Evolutionary conservation across 2,888 invertebrate genomes (phyloP).

Genomic region (Ochlodes sylvanus): DNA sequence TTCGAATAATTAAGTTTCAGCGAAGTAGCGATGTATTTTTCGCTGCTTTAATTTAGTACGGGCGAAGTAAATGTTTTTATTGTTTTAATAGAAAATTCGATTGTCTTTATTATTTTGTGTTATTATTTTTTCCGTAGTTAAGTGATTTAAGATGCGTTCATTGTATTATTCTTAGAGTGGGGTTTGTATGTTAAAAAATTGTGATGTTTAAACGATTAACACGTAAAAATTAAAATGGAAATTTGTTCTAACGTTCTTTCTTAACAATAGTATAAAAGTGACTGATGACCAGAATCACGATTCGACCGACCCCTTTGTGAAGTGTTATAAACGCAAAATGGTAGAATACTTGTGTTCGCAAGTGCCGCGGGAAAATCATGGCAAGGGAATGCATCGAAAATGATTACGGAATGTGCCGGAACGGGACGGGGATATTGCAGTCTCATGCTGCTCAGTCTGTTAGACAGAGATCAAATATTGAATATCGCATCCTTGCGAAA

Average conservation of each 20-base stretch:
- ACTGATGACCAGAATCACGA: constrained; percentile 40
- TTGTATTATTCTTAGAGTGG: too few relatives aligned
- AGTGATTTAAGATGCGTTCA: too few relatives aligned
- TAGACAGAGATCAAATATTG: constrained; percentile 86
- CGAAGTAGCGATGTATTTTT: constrained; percentile 38
- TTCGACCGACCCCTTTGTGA: constrained; percentile 50
- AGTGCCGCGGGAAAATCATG: constrained; percentile 81
- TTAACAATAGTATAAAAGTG: neutral
- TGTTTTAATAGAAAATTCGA: constrained; percentile 10
- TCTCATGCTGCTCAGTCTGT: constrained; percentile 75
- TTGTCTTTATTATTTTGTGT: constrained; percentile 3
- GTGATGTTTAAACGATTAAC: too few relatives aligned
- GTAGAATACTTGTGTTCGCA: constrained; percentile 62
- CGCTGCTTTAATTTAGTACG: constrained; percentile 37
- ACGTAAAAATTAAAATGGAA: too few relatives aligned
- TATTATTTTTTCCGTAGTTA: neutral
- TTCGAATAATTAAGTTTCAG: constrained; percentile 41
- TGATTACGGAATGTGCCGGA: constrained; percentile 81
- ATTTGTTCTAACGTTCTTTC: too few relatives aligned
- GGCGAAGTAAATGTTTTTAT: constrained; percentile 19
- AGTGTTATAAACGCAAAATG: constrained; percentile 59
- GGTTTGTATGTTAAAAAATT: too few relatives aligned
- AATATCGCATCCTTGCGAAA: constrained; percentile 66
- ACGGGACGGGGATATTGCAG: constrained; percentile 77
- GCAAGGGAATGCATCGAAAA: constrained; percentile 83